A percentile compares a stretch with the other conserved stretches of the same genome.
Evolutionary conservation across 2,113 vertebrate genomes (phyloP).

Genomic region (Dissostichus mawsoni): DNA sequence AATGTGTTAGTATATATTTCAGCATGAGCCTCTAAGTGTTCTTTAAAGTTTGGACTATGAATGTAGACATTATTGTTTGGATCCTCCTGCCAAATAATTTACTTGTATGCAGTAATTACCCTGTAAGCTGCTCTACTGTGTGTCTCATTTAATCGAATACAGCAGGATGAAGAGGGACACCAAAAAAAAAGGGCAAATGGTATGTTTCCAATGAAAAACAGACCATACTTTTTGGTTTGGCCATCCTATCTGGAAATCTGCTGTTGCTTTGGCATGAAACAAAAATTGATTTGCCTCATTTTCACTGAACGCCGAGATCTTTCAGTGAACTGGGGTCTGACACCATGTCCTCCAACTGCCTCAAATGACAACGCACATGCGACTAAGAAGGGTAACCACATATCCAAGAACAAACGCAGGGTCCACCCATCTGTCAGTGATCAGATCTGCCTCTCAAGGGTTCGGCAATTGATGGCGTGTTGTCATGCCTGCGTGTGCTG

Average conservation of each 20-base stretch:
- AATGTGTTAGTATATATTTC: not conserved
- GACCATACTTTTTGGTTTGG: not conserved
- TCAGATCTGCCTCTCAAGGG: constrained; percentile 33
- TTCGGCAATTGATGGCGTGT: constrained; percentile 32
- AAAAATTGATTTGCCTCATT: not conserved
- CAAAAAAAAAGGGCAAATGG: not conserved
- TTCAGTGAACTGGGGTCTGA: not conserved
- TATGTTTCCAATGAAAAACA: not conserved
- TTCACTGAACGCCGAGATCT: not conserved
- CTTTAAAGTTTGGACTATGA: constrained; percentile 9
- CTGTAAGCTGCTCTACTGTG: not conserved
- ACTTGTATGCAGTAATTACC: not conserved
- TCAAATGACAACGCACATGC: constrained; percentile 27
- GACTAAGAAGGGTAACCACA: constrained; percentile 25
- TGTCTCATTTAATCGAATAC: not conserved
- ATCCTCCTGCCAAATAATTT: constrained; percentile 9
- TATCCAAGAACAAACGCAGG: not conserved
- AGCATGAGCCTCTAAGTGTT: not conserved
- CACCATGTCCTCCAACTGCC: constrained; percentile 9
- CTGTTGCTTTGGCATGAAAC: not conserved
- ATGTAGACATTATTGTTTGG: constrained; percentile 6
- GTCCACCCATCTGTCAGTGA: constrained; percentile 19
- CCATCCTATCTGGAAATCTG: not conserved
- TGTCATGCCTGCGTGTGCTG: constrained; percentile 12
- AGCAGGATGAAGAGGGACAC: not conserved